Evolutionary conservation across 2,888 invertebrate genomes (phyloP).

Genomic region (Tipula unca): DNA sequence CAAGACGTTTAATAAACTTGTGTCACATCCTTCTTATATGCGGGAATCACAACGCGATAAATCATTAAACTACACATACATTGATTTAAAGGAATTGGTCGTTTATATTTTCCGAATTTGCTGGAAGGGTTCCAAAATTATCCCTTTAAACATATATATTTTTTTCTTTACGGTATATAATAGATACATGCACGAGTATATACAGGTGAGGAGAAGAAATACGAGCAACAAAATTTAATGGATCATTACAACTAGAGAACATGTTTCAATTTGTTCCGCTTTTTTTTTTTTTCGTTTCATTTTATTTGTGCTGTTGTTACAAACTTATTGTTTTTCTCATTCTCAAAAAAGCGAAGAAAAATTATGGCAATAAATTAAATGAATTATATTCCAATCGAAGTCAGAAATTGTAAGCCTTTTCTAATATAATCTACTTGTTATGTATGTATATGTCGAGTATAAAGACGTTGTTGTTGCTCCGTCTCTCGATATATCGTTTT

Average conservation of each 20-base stretch:
- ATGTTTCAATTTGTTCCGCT: background rate
- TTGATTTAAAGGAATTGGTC: background rate
- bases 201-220: background rate
- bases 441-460: background rate
- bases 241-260: background rate
- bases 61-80: background rate
- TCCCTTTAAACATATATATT: background rate
- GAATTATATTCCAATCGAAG: background rate
- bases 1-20: background rate
- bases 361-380: background rate
- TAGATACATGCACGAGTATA: background rate
- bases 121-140: background rate
- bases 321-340: conserved; percentile 8
- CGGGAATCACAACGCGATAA: background rate
- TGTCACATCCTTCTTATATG: background rate
- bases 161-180: background rate
- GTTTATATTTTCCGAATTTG: background rate
- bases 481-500: background rate
- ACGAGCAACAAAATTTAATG: background rate
- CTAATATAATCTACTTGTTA: background rate
- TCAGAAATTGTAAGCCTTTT: background rate
- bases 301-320: background rate
- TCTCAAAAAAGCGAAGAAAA: background rate
- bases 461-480: background rate
- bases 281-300: background rate